phyloP scores from a whole-genome alignment of 2,888 invertebrate genomes.

The Eupsilia transversa region DNA sequence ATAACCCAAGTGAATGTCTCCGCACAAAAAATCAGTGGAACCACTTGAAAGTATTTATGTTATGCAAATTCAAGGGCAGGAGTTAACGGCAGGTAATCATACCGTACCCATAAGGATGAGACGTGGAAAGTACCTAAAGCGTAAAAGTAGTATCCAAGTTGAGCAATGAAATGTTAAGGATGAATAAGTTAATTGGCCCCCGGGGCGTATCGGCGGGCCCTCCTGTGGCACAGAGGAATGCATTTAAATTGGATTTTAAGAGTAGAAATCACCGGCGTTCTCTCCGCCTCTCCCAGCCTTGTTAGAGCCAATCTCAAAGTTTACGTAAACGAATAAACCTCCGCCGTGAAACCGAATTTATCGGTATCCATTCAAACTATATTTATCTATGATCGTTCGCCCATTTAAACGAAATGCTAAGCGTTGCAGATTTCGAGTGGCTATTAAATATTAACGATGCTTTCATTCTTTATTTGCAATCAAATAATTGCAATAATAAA shows the following conservation, averaged over 20 bases:
- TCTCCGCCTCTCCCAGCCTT: slow-evolving; percentile 86
- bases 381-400: slow-evolving; percentile 60
- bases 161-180: slow-evolving; percentile 90
- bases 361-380: slow-evolving; percentile 83
- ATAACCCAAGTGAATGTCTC: slow-evolving; percentile 14
- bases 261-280: slow-evolving; percentile 89
- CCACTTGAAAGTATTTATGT: slow-evolving; percentile 53
- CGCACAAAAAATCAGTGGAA: slow-evolving; percentile 20
- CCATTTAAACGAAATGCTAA: slow-evolving; percentile 59
- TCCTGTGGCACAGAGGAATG: slow-evolving; percentile 90
- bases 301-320: slow-evolving; percentile 90
- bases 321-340: slow-evolving; percentile 90
- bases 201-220: slow-evolving; percentile 88
- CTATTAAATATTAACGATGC: slow-evolving; percentile 42
- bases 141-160: slow-evolving; percentile 83
- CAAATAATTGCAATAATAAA: slow-evolving; percentile 5
- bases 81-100: slow-evolving; percentile 66
- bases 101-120: slow-evolving; percentile 69
- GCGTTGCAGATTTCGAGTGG: slow-evolving; percentile 47
- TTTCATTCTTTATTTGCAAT: slow-evolving; percentile 28
- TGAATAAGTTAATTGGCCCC: slow-evolving; percentile 91
- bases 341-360: slow-evolving; percentile 84
- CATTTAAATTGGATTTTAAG: slow-evolving; percentile 91
- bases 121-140: slow-evolving; percentile 73
- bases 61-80: slow-evolving; percentile 63